Base-by-base conservation (phyloP, 1,140 invertebrate genomes). In the Drosophila sproati region DNA sequence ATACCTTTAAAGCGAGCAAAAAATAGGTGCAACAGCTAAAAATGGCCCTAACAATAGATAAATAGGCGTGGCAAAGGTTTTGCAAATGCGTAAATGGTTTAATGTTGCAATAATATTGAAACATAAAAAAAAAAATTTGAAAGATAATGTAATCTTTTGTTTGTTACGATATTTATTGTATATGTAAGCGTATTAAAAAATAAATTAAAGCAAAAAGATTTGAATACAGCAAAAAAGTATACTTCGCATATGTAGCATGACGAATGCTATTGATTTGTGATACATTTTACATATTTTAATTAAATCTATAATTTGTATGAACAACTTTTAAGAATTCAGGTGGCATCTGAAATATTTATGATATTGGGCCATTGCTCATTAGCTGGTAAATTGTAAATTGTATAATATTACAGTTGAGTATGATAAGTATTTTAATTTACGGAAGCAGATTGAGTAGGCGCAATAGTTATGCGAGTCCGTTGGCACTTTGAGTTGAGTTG, bases 1-100 rank as follows among this genome's bases (percentile, higher is more conserved):
- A 62, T 37, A 56, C 59, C 12, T 54, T 54, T 47, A 29, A 67
- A 57, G 20, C 60, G 60, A 20, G 6, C 57, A 48, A 52, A 47
- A 70, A 50, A 48, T 51, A 55, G 54, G 34, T 45, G 37, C 41
- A 73, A 56, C 69, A 39, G 41, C 47, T 35, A 52, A 62, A 68
- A 55, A 45, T 73, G 29, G 60, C 73, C 37, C 59, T 60, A 57
- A 47, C 52, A 55, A 62, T 50, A 68, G 48, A 66, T 45, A 50
- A 77, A 67, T 59, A 47, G 64, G 64, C 75, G 55, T 69, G 52
- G 43, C 73, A 29, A 63, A 55, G 51, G 73, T 70, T 60, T 70
- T 45, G 60, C 69, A 73, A 80, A 82, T 71, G 60, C 32, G 37
- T 75, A 59, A 71, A 71, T 80, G 80, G 80, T 73, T 77, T 80